Percentiles rank a stretch among this genome's conserved stretches.
phyloP scores from a whole-genome alignment of 2,113 vertebrate species.

The Monopterus albus region DNA sequence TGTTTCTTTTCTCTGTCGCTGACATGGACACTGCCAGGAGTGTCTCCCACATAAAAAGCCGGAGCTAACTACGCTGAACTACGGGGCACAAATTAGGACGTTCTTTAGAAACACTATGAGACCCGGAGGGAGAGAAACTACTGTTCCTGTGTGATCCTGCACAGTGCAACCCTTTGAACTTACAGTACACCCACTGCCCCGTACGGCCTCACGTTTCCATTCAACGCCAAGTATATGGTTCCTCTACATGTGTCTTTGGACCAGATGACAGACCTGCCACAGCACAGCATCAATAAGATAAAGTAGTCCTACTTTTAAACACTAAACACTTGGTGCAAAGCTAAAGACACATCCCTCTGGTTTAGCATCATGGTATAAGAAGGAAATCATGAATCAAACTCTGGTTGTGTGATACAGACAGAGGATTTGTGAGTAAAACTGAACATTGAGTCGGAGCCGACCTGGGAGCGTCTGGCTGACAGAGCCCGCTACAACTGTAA shows the following conservation, averaged over 20 bases:
- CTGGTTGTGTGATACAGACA: not conserved
- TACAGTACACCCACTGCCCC: constrained; percentile 50
- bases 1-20: constrained; percentile 37
- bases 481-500: constrained; percentile 49
- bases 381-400: not conserved
- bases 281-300: constrained; percentile 28
- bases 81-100: constrained; percentile 31
- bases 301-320: constrained; percentile 67
- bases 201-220: not conserved
- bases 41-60: constrained; percentile 15
- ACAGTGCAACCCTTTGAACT: constrained; percentile 42
- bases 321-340: constrained; percentile 43
- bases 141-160: constrained; percentile 49
- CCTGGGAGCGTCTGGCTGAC: constrained; percentile 23
- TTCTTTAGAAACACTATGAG: constrained; percentile 59
- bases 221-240: constrained; percentile 27
- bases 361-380: constrained; percentile 2
- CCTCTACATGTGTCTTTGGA: constrained; percentile 28
- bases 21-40: constrained; percentile 42
- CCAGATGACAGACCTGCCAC: constrained; percentile 22
- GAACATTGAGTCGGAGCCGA: constrained; percentile 12
- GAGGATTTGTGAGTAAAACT: constrained; percentile 20
- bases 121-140: constrained; percentile 42
- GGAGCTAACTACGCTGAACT: constrained; percentile 32
- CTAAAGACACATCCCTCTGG: constrained; percentile 8